These are phyloP conservation scores for Hydraecia micacea DNA, from an alignment of 2,888 invertebrate species.

Conservation along the genomic window DNA sequence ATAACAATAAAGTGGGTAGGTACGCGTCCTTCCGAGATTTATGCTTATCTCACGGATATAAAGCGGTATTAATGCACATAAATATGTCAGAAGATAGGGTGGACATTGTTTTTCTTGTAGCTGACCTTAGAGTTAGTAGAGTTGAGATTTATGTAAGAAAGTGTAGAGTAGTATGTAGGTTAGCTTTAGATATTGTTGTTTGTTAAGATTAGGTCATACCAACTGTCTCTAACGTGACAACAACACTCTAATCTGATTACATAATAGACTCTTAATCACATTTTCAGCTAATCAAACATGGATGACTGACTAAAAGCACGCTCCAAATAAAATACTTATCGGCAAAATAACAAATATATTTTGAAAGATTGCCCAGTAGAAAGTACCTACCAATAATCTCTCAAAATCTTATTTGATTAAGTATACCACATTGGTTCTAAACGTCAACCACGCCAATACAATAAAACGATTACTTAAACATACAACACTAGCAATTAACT, in stretches of 20 bases:
- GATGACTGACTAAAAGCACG: background rate
- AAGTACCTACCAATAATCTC: background rate
- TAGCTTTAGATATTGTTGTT: background rate
- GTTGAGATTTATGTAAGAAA: constrained; percentile 13
- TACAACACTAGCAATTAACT: constrained; percentile 18
- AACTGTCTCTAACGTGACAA: background rate
- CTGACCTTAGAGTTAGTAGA: constrained; percentile 16
- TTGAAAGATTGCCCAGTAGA: background rate
- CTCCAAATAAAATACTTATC: too few species aligned
- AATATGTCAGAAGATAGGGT: constrained; percentile 80
- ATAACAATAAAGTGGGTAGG: constrained; percentile 83
- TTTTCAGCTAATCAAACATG: background rate
- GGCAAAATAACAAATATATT: background rate
- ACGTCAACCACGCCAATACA: background rate
- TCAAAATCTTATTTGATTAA: background rate
- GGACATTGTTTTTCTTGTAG: constrained; percentile 55
- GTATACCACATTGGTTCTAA: background rate
- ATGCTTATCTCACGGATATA: constrained; percentile 85
- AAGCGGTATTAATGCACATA: constrained; percentile 87
- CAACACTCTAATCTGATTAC: too few species aligned
- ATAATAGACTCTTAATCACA: background rate
- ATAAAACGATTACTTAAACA: constrained; percentile 32
- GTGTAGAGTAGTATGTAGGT: background rate
- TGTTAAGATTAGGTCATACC: background rate
- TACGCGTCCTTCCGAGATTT: constrained; percentile 82